Conservation (phyloP, 2,888 invertebrate genomes). For the Nymphalis urticae region DNA sequence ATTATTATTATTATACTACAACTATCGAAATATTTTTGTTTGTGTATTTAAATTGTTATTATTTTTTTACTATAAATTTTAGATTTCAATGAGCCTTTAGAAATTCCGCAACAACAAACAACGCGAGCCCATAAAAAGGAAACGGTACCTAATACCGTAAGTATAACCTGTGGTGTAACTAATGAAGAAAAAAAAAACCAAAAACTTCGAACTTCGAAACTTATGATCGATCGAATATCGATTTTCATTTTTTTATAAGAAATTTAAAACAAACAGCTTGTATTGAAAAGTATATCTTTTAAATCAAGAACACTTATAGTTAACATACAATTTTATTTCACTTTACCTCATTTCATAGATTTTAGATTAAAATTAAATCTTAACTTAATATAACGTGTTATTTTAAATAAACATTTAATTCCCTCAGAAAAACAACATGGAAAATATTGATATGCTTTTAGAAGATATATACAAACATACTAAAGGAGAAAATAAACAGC, state of each 20-base stretch:
- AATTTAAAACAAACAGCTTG: no score
- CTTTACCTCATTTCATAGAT: no score
- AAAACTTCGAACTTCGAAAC: no score
- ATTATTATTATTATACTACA: not conserved
- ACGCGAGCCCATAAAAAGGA: conserved; percentile 1
- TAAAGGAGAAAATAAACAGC: conserved; percentile 36
- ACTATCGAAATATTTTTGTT: not conserved
- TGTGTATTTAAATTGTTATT: not conserved
- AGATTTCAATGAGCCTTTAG: conserved; percentile 40
- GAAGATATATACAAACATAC: conserved; percentile 32
- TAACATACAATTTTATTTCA: no score
- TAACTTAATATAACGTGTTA: not conserved
- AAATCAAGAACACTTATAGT: no score
- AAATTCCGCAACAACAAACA: conserved; percentile 30
- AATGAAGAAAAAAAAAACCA: no score
- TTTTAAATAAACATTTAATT: not conserved
- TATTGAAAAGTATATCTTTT: no score
- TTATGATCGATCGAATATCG: no score
- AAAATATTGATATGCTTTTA: conserved; percentile 24
- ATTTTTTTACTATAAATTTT: not conserved
- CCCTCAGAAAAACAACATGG: conserved; percentile 21
- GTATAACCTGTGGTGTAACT: not conserved
- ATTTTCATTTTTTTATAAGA: no score
- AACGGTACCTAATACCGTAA: conserved; percentile 16
- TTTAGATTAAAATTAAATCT: no score